These are phyloP conservation scores for Macrotis lagotis DNA, from an alignment of 2,113 vertebrate species.

Conservation along the genomic window DNA sequence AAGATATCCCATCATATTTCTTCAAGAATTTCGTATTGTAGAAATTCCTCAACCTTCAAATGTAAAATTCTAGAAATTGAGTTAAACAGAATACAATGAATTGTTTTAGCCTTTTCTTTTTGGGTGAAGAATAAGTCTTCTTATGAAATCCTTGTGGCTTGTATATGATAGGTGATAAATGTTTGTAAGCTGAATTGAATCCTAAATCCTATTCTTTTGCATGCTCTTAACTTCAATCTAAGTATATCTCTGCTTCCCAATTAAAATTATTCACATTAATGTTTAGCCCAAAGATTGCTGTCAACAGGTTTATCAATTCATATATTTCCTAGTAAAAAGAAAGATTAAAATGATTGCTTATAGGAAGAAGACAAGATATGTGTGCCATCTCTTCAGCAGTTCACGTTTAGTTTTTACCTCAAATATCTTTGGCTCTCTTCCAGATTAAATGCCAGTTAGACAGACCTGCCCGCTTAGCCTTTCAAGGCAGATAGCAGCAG, in stretches of 20 bases:
- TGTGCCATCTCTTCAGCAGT: conserved; percentile 83
- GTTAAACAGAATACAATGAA: conserved; percentile 2
- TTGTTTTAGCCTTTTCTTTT: not conserved
- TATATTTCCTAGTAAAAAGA: not conserved
- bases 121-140: not conserved
- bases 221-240: not conserved
- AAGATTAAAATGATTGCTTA: conserved; percentile 34
- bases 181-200: not conserved
- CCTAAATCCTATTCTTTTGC: not conserved
- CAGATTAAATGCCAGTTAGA: conserved; percentile 92
- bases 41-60: conserved; percentile 25
- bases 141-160: not conserved
- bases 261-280: not conserved
- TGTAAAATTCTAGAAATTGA: not conserved
- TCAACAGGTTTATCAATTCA: not conserved
- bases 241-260: not conserved
- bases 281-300: not conserved
- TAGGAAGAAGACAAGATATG: conserved; percentile 73
- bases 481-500: conserved; percentile 88
- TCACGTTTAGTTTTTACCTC: conserved; percentile 84
- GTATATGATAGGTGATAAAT: not conserved
- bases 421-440: conserved; percentile 87
- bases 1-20: conserved; percentile 5
- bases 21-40: conserved; percentile 30
- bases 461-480: conserved; percentile 86